Base-by-base conservation (phyloP, 2,888 invertebrate species). In the Empis livida region DNA sequence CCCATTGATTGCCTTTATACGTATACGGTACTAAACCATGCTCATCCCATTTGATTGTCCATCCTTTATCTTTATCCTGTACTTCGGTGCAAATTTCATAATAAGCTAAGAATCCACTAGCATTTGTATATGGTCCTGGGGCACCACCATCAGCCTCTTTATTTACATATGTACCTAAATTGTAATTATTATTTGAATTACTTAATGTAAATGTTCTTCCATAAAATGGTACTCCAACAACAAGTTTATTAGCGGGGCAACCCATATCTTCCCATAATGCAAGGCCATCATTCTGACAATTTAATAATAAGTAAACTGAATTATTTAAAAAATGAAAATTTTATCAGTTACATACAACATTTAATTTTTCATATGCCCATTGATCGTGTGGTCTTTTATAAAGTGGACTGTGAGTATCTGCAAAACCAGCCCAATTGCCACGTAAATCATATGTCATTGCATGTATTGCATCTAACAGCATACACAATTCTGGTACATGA, bases 361-460 rank as follows among this genome's bases (percentile, higher is more conserved):
- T 92, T 23, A 92, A 76, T 65, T 83, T 86, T 61, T 89, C 90
- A 60, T 90, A 91, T 16, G 88, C 89, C 74, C 82, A 90, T 62
- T 90, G 88, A 65, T 92, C 91, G 59, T 87, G 86, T 0, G 88
- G 84, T 42, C 92, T 75, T 60, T 80, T 85, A 65, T 88, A 89
- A 1, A 92, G 71, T 1, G 91, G 87, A 57, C 90, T 90, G 63
- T 92, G 92, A 0, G 84, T 82, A 61, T 92, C 91, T 1, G 91
- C 90, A 61, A 90, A 90, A 14, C 91, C 91, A 2, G 85, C 90
- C 91, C 91, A 91, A 64, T 88, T 89, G 11, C 89, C 89, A 50
- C 89, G 75, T 42, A 89, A 73, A 67, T 89, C 89, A 63, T 89
- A 89, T 0, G 87, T 79, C 89, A 89, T 89, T 42, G 84, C 87